Conservation (phyloP, 2,888 invertebrate species). For the Phlogophora meticulosa region DNA sequence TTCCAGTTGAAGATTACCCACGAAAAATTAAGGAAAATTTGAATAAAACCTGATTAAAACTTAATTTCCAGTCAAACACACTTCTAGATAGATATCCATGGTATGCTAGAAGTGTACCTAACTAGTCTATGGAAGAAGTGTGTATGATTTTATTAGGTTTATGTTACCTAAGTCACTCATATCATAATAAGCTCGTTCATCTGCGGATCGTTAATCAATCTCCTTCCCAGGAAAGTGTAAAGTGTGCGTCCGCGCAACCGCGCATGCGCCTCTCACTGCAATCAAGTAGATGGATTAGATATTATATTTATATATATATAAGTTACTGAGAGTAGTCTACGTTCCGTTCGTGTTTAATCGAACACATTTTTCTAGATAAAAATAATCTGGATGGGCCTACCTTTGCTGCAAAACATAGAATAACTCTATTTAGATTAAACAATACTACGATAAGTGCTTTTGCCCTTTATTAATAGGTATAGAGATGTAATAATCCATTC, state of each 20-base stretch:
- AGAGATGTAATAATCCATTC: too few relatives aligned
- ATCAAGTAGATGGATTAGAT: conserved; percentile 40
- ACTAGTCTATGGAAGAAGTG: conserved; percentile 6
- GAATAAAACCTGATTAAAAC: too few relatives aligned
- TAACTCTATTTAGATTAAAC: too few relatives aligned
- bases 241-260: conserved; percentile 32
- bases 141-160: neutral
- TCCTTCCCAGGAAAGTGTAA: conserved; percentile 40
- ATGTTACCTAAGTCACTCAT: neutral
- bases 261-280: conserved; percentile 36
- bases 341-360: neutral
- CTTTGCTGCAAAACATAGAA: too few relatives aligned
- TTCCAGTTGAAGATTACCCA: too few relatives aligned
- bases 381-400: neutral
- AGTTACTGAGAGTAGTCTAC: neutral
- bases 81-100: too few relatives aligned
- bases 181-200: conserved; percentile 44
- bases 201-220: conserved; percentile 53
- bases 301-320: conserved; percentile 26
- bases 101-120: too few relatives aligned
- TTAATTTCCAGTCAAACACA: too few relatives aligned
- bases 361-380: neutral
- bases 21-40: too few relatives aligned
- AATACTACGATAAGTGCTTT: too few relatives aligned
- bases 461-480: too few relatives aligned